phyloP scores from a whole-genome alignment of 2,113 vertebrate species.

The Microtus montanus region DNA sequence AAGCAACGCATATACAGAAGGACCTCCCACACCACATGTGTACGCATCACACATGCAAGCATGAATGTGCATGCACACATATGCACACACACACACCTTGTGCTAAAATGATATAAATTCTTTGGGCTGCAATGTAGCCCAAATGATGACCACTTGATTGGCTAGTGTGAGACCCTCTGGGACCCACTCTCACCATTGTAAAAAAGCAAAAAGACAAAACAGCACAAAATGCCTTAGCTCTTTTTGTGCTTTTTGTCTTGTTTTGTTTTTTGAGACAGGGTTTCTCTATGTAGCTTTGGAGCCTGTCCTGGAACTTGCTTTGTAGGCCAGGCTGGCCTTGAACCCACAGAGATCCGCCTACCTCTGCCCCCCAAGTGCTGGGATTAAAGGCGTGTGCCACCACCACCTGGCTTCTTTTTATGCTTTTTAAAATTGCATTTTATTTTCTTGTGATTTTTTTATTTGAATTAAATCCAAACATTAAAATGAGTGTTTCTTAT shows the following conservation, averaged over 20 bases:
- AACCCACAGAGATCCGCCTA: too few species aligned
- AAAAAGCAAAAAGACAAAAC: neutral
- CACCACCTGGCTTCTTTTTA: neutral
- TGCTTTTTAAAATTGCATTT: neutral
- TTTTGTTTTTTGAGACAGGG: too few species aligned
- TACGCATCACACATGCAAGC: neutral
- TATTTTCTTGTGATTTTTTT: neutral
- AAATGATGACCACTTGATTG: neutral
- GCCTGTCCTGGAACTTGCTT: too few species aligned
- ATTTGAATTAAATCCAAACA: neutral
- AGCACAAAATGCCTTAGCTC: neutral
- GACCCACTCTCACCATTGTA: neutral
- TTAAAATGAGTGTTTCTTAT: neutral
- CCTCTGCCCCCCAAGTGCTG: too few species aligned
- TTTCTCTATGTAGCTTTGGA: too few species aligned
- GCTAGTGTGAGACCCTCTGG: neutral
- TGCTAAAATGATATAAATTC: neutral
- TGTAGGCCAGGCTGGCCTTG: too few species aligned
- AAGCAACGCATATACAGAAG: too few species aligned
- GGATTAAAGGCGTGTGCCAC: too few species aligned
- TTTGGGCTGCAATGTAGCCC: neutral
- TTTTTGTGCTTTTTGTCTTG: neutral
- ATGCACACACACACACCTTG: neutral
- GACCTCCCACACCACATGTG: neutral
- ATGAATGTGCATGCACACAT: neutral